These are phyloP conservation scores for Rhopalosiphum maidis DNA, from an alignment of 1,140 invertebrate species.

Conservation along the genomic window DNA sequence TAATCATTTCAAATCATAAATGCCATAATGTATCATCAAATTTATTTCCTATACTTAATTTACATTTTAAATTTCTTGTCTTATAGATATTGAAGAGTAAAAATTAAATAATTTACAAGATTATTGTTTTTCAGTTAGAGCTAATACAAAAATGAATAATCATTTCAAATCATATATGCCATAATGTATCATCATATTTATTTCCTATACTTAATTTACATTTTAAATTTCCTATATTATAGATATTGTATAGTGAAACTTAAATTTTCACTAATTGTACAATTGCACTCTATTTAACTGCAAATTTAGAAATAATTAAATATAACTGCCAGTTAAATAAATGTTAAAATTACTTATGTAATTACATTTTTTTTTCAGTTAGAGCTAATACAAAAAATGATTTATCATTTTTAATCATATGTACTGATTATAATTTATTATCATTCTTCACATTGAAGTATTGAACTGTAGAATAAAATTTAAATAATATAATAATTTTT, in stretches of 20 bases:
- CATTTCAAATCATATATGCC: conserved; percentile 23
- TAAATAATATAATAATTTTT: not conserved
- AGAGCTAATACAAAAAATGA: conserved; percentile 46
- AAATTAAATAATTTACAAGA: no score
- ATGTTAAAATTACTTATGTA: no score
- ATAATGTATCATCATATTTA: not conserved
- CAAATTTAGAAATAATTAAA: no score
- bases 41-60: not conserved
- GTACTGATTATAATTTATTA: not conserved
- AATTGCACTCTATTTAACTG: no score
- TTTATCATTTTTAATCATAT: conserved; percentile 23
- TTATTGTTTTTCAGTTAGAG: not conserved
- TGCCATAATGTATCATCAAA: conserved; percentile 14
- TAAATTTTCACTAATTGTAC: no score
- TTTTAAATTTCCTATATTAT: not conserved
- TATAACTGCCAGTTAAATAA: no score
- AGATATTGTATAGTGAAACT: no score
- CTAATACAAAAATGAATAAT: conserved; percentile 44
- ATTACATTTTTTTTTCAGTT: conserved; percentile 6
- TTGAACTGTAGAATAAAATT: not conserved
- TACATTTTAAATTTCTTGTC: not conserved
- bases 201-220: not conserved
- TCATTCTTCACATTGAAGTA: not conserved
- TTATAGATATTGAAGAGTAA: no score
- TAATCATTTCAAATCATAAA: not conserved